These are phyloP conservation scores for Mayetiola destructor DNA, from an alignment of 2,888 invertebrate species.

Conservation along the genomic window DNA sequence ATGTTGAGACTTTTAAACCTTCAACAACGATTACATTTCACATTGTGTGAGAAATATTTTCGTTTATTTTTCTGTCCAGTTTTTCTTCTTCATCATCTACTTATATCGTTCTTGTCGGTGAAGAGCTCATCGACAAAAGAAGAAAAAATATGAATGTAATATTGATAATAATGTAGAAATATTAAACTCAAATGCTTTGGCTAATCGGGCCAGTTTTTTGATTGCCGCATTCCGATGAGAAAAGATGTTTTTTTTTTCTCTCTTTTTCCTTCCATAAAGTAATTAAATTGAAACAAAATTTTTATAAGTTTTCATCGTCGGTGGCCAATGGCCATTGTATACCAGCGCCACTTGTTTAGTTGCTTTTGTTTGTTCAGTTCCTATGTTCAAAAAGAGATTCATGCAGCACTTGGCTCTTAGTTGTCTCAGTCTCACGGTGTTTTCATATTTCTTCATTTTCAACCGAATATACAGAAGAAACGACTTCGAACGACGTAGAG, in stretches of 20 bases:
- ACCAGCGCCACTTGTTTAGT: constrained; percentile 11
- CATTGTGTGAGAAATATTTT: background rate
- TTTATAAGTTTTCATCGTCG: constrained; percentile 10
- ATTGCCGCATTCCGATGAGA: background rate
- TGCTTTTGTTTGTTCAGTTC: background rate
- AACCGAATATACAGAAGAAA: no score
- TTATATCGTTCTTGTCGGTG: no score
- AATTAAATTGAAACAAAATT: constrained; percentile 4
- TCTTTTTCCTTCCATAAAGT: background rate
- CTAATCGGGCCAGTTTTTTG: constrained; percentile 1
- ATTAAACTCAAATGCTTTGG: no score
- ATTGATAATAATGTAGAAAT: no score
- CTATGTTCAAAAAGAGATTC: background rate
- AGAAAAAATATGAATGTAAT: background rate
- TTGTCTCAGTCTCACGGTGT: background rate
- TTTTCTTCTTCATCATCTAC: no score
- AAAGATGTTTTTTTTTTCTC: background rate
- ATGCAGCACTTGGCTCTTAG: background rate
- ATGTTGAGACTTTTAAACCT: background rate
- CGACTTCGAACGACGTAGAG: no score
- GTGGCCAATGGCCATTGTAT: background rate
- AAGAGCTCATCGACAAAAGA: no score
- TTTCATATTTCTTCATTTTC: background rate
- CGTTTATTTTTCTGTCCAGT: background rate
- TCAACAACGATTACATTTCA: background rate